Conservation (phyloP, 2,888 invertebrate genomes). For the Diadegma fenestrale region DNA sequence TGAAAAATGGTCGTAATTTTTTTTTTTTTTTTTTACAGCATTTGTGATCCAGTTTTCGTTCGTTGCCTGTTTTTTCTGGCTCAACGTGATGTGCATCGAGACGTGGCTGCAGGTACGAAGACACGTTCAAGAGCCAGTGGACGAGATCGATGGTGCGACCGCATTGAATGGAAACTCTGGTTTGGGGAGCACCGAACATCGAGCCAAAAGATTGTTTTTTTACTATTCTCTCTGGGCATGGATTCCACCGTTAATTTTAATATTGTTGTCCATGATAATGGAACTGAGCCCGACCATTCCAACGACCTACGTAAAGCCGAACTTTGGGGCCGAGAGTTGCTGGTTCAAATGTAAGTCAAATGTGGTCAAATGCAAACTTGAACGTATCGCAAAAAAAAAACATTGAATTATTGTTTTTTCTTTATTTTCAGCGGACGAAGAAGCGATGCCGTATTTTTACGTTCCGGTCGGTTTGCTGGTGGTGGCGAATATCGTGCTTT, state of each 20-base stretch:
- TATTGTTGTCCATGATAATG: slow-evolving; percentile 87
- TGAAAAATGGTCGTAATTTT: background rate
- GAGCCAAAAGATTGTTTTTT: slow-evolving; percentile 82
- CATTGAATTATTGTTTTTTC: slow-evolving; percentile 12
- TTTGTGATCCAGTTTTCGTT: slow-evolving; percentile 89
- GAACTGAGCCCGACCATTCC: slow-evolving; percentile 88
- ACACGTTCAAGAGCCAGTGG: slow-evolving; percentile 70
- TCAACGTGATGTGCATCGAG: slow-evolving; percentile 89
- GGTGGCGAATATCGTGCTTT: slow-evolving; percentile 86
- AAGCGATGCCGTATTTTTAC: slow-evolving; percentile 88
- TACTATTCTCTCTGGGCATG: slow-evolving; percentile 88
- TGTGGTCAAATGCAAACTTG: too few species aligned
- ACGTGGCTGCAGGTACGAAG: slow-evolving; percentile 86
- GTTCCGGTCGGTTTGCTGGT: slow-evolving; percentile 87
- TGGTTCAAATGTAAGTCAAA: slow-evolving; percentile 89
- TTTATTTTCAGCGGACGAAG: slow-evolving; percentile 86
- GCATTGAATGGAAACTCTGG: background rate
- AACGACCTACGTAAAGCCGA: slow-evolving; percentile 87
- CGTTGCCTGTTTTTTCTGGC: slow-evolving; percentile 89
- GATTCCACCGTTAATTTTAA: slow-evolving; percentile 86
- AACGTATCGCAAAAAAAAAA: too few species aligned
- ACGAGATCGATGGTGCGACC: slow-evolving; percentile 49
- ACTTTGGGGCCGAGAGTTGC: slow-evolving; percentile 87
- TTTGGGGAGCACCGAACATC: slow-evolving; percentile 19
- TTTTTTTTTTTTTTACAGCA: slow-evolving; percentile 84